Evolutionary conservation across 2,888 invertebrate species (phyloP).

Genomic region (Eudemis profundana): DNA sequence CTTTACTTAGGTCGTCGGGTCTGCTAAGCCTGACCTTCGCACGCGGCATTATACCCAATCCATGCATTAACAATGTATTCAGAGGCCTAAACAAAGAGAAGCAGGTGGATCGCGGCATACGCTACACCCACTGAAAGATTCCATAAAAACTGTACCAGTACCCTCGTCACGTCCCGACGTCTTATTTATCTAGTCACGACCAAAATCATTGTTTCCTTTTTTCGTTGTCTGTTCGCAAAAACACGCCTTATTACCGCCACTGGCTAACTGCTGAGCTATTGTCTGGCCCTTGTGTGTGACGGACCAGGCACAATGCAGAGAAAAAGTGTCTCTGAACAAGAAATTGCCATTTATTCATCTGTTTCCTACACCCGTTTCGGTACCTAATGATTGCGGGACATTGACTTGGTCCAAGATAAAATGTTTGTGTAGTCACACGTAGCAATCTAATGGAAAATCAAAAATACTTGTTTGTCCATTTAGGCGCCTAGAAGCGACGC

Average conservation of each 20-base stretch:
- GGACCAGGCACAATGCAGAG: conserved; percentile 60
- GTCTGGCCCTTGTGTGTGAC: conserved; percentile 73
- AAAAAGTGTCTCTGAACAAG: conserved; percentile 56
- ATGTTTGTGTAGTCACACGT: neutral
- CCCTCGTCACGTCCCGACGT: conserved; percentile 82
- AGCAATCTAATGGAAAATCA: neutral
- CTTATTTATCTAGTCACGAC: conserved; percentile 83
- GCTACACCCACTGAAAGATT: conserved; percentile 72
- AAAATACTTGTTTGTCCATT: neutral
- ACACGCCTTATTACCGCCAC: conserved; percentile 76
- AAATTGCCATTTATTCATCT: conserved; percentile 63
- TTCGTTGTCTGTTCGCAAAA: conserved; percentile 72
- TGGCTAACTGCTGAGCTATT: conserved; percentile 73
- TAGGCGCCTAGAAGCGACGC: neutral
- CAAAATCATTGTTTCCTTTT: conserved; percentile 82
- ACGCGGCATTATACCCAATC: conserved; percentile 51
- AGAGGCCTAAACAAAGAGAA: conserved; percentile 71
- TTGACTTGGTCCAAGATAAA: neutral
- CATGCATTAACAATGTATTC: conserved; percentile 72
- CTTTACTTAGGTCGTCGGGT: conserved; percentile 37
- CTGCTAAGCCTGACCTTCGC: conserved; percentile 40
- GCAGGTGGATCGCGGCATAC: conserved; percentile 66
- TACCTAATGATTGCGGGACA: conserved; percentile 41
- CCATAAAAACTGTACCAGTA: conserved; percentile 80
- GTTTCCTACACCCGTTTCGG: conserved; percentile 52